Conservation (phyloP, 2,888 invertebrate species). For the Drosophila nr. medialis region DNA sequence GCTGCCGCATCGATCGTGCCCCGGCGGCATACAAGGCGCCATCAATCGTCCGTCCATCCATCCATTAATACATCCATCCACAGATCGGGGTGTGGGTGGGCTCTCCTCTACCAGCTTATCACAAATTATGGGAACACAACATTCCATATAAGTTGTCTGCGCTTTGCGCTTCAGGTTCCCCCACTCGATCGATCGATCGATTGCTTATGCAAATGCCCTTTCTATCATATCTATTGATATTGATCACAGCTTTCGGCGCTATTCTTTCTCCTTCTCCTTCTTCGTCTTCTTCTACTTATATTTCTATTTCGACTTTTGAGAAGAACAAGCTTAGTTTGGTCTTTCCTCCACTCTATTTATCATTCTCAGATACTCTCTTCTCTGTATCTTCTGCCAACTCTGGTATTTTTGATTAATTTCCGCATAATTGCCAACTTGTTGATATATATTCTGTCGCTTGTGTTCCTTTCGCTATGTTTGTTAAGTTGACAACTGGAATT, state of each 20-base stretch:
- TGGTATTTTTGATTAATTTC: background rate
- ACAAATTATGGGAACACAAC: constrained; percentile 58
- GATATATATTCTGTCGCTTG: background rate
- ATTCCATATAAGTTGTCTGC: constrained; percentile 10
- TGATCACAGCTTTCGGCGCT: background rate
- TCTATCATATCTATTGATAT: constrained; percentile 2
- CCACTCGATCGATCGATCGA: constrained; percentile 2
- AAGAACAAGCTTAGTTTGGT: background rate
- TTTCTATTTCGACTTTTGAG: background rate
- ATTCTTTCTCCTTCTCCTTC: background rate
- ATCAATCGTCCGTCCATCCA: constrained; percentile 27
- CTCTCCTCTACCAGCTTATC: constrained; percentile 45
- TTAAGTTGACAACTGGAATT: background rate
- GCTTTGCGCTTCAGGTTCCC: constrained; percentile 22
- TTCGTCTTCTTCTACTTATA: too few relatives aligned
- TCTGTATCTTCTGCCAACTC: background rate
- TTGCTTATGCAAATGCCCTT: constrained; percentile 39
- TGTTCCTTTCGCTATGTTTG: background rate
- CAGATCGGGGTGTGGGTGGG: constrained; percentile 31
- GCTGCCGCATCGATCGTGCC: constrained; percentile 67
- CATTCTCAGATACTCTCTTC: background rate
- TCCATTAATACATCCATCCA: constrained; percentile 3
- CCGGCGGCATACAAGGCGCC: constrained; percentile 54
- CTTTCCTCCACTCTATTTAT: background rate
- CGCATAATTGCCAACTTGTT: background rate